These are phyloP conservation scores for Uropetala carovei DNA, from an alignment of 2,888 invertebrate genomes.

Conservation along the genomic window DNA sequence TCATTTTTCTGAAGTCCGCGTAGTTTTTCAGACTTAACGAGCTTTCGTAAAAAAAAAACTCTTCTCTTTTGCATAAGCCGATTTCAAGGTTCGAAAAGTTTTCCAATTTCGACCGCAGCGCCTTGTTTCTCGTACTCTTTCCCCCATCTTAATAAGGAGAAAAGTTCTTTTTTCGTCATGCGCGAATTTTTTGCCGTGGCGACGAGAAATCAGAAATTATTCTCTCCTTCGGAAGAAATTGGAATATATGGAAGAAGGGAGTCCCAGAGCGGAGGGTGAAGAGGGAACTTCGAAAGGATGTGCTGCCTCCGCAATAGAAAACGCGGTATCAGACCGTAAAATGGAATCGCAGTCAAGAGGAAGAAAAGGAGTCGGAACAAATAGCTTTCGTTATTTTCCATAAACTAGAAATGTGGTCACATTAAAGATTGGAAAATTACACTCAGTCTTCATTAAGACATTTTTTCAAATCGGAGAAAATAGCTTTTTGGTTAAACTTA, in stretches of 20 bases:
- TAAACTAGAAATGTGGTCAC: too few species aligned
- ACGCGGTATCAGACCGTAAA: too few species aligned
- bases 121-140: background rate
- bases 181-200: background rate
- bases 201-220: background rate
- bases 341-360: too few species aligned
- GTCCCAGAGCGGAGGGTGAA: too few species aligned
- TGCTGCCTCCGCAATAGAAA: too few species aligned
- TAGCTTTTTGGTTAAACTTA: too few species aligned
- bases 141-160: background rate
- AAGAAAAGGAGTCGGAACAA: too few species aligned
- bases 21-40: background rate
- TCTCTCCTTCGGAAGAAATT: background rate
- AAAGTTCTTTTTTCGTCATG: background rate
- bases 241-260: background rate
- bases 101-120: slow-evolving; percentile 22
- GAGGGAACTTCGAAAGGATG: too few species aligned
- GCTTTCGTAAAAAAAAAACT: slow-evolving; percentile 2
- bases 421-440: too few species aligned
- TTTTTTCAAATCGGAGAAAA: too few species aligned
- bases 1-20: background rate
- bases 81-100: slow-evolving; percentile 10
- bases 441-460: too few species aligned
- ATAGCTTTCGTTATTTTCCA: too few species aligned
- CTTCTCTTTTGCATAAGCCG: slow-evolving; percentile 13